phyloP scores from a whole-genome alignment of 2,113 vertebrate species.

The Ceyx margarethae region DNA sequence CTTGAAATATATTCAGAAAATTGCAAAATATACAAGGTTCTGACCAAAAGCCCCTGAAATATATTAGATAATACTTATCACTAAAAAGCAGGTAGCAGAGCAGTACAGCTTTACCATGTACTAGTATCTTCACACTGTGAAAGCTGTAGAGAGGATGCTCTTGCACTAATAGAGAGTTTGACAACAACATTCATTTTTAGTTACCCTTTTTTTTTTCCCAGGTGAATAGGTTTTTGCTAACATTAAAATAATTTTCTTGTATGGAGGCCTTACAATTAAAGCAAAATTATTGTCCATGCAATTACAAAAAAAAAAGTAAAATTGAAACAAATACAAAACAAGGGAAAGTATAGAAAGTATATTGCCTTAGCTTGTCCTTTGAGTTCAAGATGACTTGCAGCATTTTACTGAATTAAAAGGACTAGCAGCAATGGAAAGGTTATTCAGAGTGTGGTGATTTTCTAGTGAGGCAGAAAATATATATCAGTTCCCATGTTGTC shows the following conservation, averaged over 20 bases:
- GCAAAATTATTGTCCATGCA: slow-evolving; percentile 1
- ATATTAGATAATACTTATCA: slow-evolving; percentile 54
- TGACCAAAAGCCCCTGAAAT: slow-evolving; percentile 24
- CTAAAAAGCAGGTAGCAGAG: slow-evolving; percentile 40
- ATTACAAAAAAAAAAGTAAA: background rate
- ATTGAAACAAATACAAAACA: background rate
- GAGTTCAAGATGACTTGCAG: background rate
- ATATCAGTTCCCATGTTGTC: background rate
- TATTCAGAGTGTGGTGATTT: background rate
- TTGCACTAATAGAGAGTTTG: slow-evolving; percentile 1
- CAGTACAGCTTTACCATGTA: background rate
- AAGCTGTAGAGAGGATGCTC: slow-evolving; percentile 5
- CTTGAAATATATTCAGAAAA: slow-evolving; percentile 15
- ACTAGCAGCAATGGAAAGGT: background rate
- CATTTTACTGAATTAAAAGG: background rate
- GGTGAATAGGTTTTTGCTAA: background rate
- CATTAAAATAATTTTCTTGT: background rate
- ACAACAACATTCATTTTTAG: slow-evolving; percentile 17
- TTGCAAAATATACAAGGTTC: background rate
- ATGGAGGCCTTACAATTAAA: slow-evolving; percentile 21
- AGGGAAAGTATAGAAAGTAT: background rate
- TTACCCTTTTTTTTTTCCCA: background rate
- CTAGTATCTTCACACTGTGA: slow-evolving; percentile 8
- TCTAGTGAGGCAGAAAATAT: background rate
- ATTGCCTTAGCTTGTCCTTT: background rate